Percentiles rank a stretch among this genome's conserved stretches.
Conservation (phyloP, 2,113 vertebrate genomes). For the Callipepla californica region DNA sequence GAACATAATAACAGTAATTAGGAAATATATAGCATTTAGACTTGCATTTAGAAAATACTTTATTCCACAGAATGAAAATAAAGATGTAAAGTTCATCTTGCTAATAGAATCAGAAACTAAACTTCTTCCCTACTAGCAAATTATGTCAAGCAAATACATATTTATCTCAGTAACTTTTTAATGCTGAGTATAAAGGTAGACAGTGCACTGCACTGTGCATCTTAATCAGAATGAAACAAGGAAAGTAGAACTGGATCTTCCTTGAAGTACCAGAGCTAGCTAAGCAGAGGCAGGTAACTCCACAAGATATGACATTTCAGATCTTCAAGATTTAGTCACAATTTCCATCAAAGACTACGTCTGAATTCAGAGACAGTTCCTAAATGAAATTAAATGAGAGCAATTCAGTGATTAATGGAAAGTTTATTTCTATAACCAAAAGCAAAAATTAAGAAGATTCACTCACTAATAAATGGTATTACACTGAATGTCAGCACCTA, state of each 20-base stretch:
- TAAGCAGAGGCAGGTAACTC: background rate
- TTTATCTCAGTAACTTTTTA: background rate
- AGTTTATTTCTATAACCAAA: slow-evolving; percentile 37
- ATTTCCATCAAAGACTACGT: background rate
- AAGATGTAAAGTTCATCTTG: background rate
- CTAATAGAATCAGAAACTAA: background rate
- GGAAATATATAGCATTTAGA: background rate
- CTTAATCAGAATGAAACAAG: background rate
- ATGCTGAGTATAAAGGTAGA: background rate
- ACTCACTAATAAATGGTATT: slow-evolving; percentile 3
- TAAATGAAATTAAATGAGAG: slow-evolving; percentile 54
- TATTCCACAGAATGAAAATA: background rate
- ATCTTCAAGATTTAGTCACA: background rate
- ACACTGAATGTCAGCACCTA: background rate
- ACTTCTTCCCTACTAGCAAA: background rate
- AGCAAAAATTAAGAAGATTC: background rate
- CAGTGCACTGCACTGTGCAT: background rate
- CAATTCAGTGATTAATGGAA: background rate
- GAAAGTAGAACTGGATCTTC: background rate
- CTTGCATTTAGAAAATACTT: background rate
- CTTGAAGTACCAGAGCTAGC: background rate
- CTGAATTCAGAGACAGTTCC: slow-evolving; percentile 1
- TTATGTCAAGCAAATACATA: background rate
- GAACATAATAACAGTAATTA: background rate
- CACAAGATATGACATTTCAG: background rate